Evolutionary conservation across 2,113 vertebrate genomes (phyloP), one percentile per base, ranked within the genome.

Genomic region (Epinephelus fuscoguttatus): DNA sequence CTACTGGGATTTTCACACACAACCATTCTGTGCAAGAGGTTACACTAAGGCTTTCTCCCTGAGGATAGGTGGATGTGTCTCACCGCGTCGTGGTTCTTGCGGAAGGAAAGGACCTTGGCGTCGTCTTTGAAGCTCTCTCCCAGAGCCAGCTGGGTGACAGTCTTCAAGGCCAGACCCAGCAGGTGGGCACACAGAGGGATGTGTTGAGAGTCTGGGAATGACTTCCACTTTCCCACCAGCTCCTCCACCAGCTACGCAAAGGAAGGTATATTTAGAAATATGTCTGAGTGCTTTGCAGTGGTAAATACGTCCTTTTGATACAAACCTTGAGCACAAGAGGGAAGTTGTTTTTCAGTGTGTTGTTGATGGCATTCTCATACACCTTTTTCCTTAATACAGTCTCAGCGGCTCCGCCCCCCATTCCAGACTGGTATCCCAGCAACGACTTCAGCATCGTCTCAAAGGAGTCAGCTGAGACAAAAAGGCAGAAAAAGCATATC

Each of bases 371-470:
- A 0, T 88, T 96, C 90, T 98, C 97, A 55, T 96, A 97, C 23
- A 97, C 85, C 80, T 97, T 99, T 89, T 97, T 98, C 85, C 97
- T 96, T 18, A 95, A 80, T 49, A 96, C 84, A 1, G 89, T 94
- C 90, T 99, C 97, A 0, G 87, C 92, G 49, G 91, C 90, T 53
- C 95, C 96, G 0, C 93, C 94, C 52, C 90, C 95, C 60, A 93
- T 83, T 45, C 94, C 95, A 0, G 97, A 96, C 62, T 96, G 96
- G 93, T 99, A 99, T 10, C 96, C 96, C 56, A 99, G 89, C 91
- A 99, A 94, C 4, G 98, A 98, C 92, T 99, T 99, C 62, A 99
- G 95, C 97, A 99, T 98, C 1, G 96, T 99, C 92, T 99, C 98
- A 94, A 99, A 99, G n/a, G 97, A 97, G 94, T 99, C 97, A 50